Evolutionary conservation across 2,797 vertebrate species (phyloP).

Genomic region (Euthynnus affinis): DNA sequence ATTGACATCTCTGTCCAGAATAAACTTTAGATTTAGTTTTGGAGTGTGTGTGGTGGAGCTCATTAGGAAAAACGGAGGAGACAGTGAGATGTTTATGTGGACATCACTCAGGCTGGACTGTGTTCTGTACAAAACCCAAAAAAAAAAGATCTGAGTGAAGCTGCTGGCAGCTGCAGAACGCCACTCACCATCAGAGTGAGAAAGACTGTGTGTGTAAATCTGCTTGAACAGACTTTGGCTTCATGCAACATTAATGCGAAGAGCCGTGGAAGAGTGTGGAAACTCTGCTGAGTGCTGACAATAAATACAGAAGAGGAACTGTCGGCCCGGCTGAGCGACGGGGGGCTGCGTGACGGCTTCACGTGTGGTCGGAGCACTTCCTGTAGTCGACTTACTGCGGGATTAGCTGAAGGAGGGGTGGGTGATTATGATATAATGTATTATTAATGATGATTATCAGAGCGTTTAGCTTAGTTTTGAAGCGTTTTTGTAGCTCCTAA

Average conservation of each 20-base stretch:
- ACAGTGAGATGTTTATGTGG: background rate
- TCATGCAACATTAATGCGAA: conserved; percentile 50
- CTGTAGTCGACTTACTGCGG: background rate
- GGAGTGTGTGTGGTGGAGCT: background rate
- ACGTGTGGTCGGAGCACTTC: background rate
- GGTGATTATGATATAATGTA: no score
- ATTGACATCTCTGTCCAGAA: background rate
- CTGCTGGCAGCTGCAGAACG: conserved; percentile 27
- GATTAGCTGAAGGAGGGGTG: background rate
- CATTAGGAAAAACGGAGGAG: background rate
- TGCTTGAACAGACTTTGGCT: conserved; percentile 48
- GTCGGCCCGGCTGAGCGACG: background rate
- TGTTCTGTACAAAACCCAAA: conserved; percentile 1
- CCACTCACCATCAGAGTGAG: conserved; percentile 18
- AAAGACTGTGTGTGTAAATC: conserved; percentile 22
- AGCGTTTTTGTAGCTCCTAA: no score
- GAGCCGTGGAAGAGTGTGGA: conserved; percentile 21
- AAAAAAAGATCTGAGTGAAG: background rate
- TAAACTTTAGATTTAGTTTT: background rate
- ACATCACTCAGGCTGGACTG: background rate
- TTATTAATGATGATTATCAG: no score
- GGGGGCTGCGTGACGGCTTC: background rate
- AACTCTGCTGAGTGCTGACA: conserved; percentile 19
- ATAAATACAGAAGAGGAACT: background rate
- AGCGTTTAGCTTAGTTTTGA: background rate